A percentile compares a stretch with the other conserved stretches of the same genome.
phyloP scores from a whole-genome alignment of 2,797 vertebrate genomes.

The Dipus sagitta region DNA sequence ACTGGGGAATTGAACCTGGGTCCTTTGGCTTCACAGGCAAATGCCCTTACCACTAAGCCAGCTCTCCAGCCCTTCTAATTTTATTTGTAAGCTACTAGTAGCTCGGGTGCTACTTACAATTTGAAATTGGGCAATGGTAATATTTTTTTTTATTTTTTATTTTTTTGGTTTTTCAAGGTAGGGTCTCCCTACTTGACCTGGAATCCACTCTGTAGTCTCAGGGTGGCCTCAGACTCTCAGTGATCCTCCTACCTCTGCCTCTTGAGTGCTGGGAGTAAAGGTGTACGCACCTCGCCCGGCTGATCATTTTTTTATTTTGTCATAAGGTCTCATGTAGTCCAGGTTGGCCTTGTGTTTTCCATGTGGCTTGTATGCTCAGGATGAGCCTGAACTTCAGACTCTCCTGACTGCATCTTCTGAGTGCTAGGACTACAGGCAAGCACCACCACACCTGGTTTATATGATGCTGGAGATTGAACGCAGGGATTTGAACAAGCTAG shows the following conservation, averaged over 20 bases:
- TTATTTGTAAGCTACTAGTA: background rate
- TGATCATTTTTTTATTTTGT: background rate
- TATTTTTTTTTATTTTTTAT: background rate
- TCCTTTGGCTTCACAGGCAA: too few species aligned
- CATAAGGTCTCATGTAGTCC: background rate
- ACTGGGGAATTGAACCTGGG: too few species aligned
- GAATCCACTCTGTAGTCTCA: too few species aligned
- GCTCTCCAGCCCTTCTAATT: background rate
- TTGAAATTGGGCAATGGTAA: background rate
- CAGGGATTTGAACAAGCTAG: background rate
- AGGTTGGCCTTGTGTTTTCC: background rate
- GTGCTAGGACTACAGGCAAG: background rate
- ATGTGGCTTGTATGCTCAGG: too few species aligned
- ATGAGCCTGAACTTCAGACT: background rate
- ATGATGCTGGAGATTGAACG: accelerated
- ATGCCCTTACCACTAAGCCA: too few species aligned
- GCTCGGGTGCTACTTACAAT: background rate
- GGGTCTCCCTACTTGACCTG: too few species aligned
- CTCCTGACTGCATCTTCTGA: background rate
- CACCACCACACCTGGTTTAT: background rate
- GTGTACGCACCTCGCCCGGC: too few species aligned
- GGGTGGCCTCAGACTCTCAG: too few species aligned
- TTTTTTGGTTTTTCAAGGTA: background rate
- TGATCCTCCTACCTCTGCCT: too few species aligned
- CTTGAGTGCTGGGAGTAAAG: too few species aligned